A percentile compares a stretch with the other conserved stretches of the same genome.
Evolutionary conservation across 2,888 invertebrate species (phyloP).

Genomic region (Stomorhina lunata): DNA sequence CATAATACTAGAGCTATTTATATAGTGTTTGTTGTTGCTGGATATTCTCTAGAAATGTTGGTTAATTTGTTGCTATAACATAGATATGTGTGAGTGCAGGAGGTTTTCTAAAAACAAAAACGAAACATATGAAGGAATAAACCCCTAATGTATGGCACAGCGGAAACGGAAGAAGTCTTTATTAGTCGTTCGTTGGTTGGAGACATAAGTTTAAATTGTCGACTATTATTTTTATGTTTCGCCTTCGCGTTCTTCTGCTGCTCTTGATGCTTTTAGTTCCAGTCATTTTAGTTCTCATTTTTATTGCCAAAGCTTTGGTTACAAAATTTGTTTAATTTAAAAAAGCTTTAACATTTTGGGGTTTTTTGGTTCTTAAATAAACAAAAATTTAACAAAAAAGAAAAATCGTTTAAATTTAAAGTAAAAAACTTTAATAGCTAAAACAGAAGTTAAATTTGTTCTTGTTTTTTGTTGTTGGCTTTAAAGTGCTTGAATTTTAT

Average conservation of each 20-base stretch:
- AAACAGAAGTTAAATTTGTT: too few species aligned
- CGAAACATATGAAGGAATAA: conserved; percentile 17
- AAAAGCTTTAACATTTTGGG: conserved; percentile 6
- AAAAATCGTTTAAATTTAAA: background rate
- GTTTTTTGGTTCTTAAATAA: background rate
- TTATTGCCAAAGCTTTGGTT: background rate
- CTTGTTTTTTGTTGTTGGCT: too few species aligned
- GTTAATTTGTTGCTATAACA: background rate
- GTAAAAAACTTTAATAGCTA: too few species aligned
- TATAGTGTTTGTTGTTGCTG: background rate
- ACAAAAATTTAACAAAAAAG: background rate
- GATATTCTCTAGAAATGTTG: conserved; percentile 2
- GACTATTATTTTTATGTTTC: background rate
- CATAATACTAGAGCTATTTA: background rate
- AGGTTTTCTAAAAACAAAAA: conserved; percentile 25
- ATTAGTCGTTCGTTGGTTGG: background rate
- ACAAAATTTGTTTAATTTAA: conserved; percentile 11
- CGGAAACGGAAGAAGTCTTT: conserved; percentile 67
- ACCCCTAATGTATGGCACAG: conserved; percentile 49
- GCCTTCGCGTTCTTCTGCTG: background rate
- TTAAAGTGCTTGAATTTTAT: too few species aligned
- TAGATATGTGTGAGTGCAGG: background rate
- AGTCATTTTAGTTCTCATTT: background rate
- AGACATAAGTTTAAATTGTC: conserved; percentile 17
- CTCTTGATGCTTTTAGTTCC: background rate